Conservation (phyloP, 1,140 invertebrate species). For the Periplaneta americana region DNA sequence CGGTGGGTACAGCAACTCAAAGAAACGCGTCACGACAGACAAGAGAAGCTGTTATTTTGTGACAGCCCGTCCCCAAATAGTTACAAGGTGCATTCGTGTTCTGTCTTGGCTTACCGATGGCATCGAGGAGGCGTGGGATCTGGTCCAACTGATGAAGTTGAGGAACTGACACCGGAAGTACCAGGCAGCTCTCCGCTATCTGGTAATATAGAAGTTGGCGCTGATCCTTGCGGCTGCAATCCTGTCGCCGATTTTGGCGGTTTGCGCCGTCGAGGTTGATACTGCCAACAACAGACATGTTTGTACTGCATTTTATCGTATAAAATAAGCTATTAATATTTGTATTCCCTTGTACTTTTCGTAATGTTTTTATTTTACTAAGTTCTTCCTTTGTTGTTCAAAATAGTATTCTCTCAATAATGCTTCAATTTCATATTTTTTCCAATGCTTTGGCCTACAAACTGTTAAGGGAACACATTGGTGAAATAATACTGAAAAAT, state of each 20-base stretch:
- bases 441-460: too few species aligned
- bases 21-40: too few species aligned
- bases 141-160: neutral
- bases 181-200: conserved; percentile 4
- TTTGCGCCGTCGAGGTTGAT: conserved; percentile 14
- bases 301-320: too few species aligned
- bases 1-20: too few species aligned
- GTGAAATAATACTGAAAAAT: too few species aligned
- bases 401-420: too few species aligned
- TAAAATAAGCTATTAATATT: too few species aligned
- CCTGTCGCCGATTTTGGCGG: conserved; percentile 4
- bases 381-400: too few species aligned
- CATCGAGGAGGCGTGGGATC: neutral
- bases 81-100: neutral
- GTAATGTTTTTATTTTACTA: too few species aligned
- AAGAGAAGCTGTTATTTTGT: neutral
- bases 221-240: neutral
- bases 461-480: too few species aligned
- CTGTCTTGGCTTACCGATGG: neutral
- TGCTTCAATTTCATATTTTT: too few species aligned
- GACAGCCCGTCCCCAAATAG: neutral
- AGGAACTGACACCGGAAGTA: conserved; percentile 14
- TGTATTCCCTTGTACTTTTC: too few species aligned
- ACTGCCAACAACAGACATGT: conserved; percentile 2
- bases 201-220: neutral